Conservation (phyloP, 2,888 invertebrate genomes). For the Endotricha flammealis region DNA sequence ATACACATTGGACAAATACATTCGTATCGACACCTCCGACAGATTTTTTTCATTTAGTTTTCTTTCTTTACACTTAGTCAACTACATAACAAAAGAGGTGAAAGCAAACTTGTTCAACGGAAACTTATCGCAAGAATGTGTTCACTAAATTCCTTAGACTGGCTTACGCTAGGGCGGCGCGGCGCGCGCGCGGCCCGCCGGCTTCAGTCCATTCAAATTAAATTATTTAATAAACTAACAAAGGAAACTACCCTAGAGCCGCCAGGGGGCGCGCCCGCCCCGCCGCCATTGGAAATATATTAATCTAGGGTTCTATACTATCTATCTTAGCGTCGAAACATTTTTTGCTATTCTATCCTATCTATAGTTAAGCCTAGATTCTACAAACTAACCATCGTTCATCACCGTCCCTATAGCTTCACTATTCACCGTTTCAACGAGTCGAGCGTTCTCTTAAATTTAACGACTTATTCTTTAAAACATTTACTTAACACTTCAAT, state of each 20-base stretch:
- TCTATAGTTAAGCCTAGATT: constrained; percentile 69
- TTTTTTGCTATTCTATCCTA: constrained; percentile 73
- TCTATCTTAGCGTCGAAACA: constrained; percentile 73
- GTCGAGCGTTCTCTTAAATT: constrained; percentile 64
- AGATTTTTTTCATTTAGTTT: constrained; percentile 66
- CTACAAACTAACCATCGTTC: constrained; percentile 62
- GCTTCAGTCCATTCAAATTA: constrained; percentile 76
- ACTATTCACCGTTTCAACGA: constrained; percentile 48
- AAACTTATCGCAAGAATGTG: constrained; percentile 70
- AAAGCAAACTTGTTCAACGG: constrained; percentile 74
- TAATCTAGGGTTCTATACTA: constrained; percentile 69
- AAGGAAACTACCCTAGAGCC: constrained; percentile 72
- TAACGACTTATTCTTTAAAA: constrained; percentile 69
- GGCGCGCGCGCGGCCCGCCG: constrained; percentile 44
- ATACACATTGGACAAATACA: constrained; percentile 78
- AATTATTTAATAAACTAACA: constrained; percentile 77
- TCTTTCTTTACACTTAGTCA: constrained; percentile 74
- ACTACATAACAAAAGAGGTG: constrained; percentile 78
- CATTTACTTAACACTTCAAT: constrained; percentile 70
- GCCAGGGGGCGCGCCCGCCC: constrained; percentile 42
- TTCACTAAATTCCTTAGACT: constrained; percentile 60
- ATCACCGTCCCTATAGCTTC: constrained; percentile 54
- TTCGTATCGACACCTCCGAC: constrained; percentile 67
- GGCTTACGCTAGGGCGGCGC: constrained; percentile 34
- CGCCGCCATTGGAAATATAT: constrained; percentile 50